phyloP scores from a whole-genome alignment of 2,113 vertebrate species.

The Campylomormyrus tamandua region DNA sequence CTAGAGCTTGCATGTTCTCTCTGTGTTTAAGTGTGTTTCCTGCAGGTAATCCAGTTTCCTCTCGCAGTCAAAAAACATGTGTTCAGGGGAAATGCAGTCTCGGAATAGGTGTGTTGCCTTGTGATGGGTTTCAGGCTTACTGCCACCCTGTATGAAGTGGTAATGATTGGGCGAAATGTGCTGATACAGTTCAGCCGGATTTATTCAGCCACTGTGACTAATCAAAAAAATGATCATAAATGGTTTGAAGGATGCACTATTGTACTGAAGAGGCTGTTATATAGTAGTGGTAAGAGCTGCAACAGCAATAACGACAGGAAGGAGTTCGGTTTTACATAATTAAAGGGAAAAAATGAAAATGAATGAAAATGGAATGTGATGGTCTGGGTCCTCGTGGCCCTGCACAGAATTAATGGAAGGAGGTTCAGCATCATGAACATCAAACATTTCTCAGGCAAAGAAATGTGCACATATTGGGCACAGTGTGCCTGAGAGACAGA shows the following conservation, averaged over 20 bases:
- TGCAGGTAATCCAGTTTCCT: not conserved
- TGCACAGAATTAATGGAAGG: not conserved
- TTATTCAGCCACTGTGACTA: not conserved
- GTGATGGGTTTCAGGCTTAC: not conserved
- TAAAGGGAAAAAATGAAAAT: not conserved
- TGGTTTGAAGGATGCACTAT: not conserved
- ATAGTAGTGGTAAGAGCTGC: not conserved
- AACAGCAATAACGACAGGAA: not conserved
- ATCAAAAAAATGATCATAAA: not conserved
- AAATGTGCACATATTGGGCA: not conserved
- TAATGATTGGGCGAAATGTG: not conserved
- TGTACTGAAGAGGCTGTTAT: not conserved
- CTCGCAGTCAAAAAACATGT: not conserved
- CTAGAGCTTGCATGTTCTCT: not conserved
- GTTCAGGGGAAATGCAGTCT: not conserved
- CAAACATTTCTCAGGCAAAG: not conserved
- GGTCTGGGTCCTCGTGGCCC: not conserved
- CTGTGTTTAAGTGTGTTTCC: not conserved
- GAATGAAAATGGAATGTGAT: not conserved
- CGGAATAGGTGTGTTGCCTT: not conserved
- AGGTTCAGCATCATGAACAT: not conserved
- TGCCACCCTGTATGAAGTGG: not conserved
- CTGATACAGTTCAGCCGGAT: not conserved
- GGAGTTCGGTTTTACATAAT: not conserved
- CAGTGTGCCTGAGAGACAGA: not conserved